Evolutionary conservation across 2,797 vertebrate species (phyloP).

Genomic region (Atherinosoma microstoma): DNA sequence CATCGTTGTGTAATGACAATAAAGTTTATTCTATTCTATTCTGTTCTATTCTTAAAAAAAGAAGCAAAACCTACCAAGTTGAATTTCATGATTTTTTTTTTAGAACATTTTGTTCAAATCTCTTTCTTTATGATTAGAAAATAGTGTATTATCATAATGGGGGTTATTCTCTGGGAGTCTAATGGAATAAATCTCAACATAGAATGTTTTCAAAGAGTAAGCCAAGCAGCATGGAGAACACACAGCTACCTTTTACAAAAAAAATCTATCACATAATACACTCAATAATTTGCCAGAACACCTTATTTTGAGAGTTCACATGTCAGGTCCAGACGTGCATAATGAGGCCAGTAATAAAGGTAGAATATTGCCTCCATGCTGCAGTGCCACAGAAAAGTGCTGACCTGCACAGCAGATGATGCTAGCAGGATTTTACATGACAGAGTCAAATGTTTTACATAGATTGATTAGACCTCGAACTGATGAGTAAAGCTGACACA

Average conservation of each 20-base stretch:
- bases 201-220: not conserved
- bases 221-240: not conserved
- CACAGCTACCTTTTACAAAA: not conserved
- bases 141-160: too few species aligned
- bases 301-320: not conserved
- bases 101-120: too few species aligned
- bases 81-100: too few species aligned
- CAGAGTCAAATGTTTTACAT: slow-evolving; percentile 59
- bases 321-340: slow-evolving; percentile 7
- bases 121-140: too few species aligned
- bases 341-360: slow-evolving; percentile 6
- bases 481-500: slow-evolving; percentile 71
- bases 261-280: not conserved
- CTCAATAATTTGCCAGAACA: slow-evolving; percentile 1
- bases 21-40: too few species aligned
- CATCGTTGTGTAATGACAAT: too few species aligned
- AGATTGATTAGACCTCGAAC: slow-evolving; percentile 67
- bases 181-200: not conserved
- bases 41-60: not conserved
- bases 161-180: not conserved
- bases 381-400: slow-evolving; percentile 3
- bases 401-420: slow-evolving; percentile 28
- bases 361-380: not conserved
- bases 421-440: slow-evolving; percentile 51
- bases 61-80: not conserved